A percentile compares a stretch with the other conserved stretches of the same genome.
Evolutionary conservation across 37 sponge, comb jelly and placozoan species (phyloP).

Genomic region (Beroe forskalii): DNA sequence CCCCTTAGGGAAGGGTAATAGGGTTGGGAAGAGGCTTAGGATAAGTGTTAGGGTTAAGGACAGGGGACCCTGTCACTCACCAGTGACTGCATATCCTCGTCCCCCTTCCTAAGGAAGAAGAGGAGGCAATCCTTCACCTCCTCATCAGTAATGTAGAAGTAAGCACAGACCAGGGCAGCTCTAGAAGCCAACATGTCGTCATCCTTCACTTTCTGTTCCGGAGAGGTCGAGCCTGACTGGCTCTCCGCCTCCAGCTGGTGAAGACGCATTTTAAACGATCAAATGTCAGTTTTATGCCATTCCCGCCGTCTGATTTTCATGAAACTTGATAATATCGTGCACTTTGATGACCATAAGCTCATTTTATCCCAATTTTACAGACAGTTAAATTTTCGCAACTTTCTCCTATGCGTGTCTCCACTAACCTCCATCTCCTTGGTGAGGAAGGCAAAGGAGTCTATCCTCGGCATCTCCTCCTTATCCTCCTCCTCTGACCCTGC

Average conservation of each 20-base stretch:
- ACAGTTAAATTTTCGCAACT: too few species aligned
- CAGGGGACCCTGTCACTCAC: too few species aligned
- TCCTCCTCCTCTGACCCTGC: not conserved
- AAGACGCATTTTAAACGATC: too few species aligned
- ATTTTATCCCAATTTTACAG: too few species aligned
- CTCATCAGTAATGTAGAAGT: not conserved
- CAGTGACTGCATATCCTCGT: conserved; percentile 41
- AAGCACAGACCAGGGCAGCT: conserved; percentile 44
- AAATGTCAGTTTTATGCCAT: too few species aligned
- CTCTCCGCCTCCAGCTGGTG: too few species aligned
- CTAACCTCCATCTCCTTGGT: not conserved
- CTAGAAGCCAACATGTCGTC: not conserved
- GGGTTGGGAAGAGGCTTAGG: too few species aligned
- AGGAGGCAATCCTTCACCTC: conserved; percentile 27
- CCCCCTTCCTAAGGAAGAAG: not conserved
- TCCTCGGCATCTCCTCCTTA: not conserved
- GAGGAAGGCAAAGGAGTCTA: not conserved
- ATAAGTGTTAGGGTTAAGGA: too few species aligned
- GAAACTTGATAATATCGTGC: too few species aligned
- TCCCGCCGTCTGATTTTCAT: too few species aligned
- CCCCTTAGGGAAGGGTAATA: not conserved
- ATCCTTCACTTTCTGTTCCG: not conserved
- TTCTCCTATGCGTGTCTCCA: too few species aligned
- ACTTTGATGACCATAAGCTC: too few species aligned
- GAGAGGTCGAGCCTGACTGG: not conserved